phyloP scores from a whole-genome alignment of 2,888 invertebrate species.

The Caenorhabditis becei region DNA sequence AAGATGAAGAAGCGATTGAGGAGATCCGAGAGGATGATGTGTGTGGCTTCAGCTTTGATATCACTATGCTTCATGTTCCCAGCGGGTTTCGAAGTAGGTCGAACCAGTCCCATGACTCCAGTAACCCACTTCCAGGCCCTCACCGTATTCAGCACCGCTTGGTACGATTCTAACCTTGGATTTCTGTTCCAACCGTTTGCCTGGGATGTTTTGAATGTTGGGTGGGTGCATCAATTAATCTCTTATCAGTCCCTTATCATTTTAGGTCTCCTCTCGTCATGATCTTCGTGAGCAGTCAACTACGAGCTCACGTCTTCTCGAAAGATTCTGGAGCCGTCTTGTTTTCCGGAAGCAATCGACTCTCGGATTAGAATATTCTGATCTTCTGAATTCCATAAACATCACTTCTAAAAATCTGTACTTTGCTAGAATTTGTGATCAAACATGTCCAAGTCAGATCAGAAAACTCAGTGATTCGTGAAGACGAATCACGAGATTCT shows the following conservation, averaged over 20 bases:
- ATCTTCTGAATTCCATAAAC: no score
- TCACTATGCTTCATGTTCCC: constrained; percentile 37
- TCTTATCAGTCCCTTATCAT: no score
- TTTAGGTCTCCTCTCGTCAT: constrained; percentile 35
- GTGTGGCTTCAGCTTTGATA: constrained; percentile 30
- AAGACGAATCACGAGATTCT: no score
- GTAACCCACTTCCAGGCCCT: constrained; percentile 9
- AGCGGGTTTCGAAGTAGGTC: constrained; percentile 17
- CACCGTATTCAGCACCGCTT: constrained; percentile 3
- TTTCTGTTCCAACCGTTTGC: constrained; percentile 35
- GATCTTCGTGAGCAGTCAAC: constrained; percentile 22
- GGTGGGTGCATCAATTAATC: constrained; percentile 4
- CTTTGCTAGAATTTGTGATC: no score
- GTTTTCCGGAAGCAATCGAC: no score
- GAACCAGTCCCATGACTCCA: no score
- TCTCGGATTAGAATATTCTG: no score
- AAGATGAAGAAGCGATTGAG: constrained; percentile 39
- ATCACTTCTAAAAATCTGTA: no score
- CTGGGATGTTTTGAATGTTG: constrained; percentile 52
- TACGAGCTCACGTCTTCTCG: constrained; percentile 27
- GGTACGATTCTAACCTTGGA: background rate
- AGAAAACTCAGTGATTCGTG: no score
- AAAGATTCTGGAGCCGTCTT: no score
- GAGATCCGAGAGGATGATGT: constrained; percentile 34
- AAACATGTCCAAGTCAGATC: no score